Evolutionary conservation across 2,113 vertebrate species (phyloP), one percentile per base, ranked within the genome.

Genomic region (Takifugu bimaculatus): DNA sequence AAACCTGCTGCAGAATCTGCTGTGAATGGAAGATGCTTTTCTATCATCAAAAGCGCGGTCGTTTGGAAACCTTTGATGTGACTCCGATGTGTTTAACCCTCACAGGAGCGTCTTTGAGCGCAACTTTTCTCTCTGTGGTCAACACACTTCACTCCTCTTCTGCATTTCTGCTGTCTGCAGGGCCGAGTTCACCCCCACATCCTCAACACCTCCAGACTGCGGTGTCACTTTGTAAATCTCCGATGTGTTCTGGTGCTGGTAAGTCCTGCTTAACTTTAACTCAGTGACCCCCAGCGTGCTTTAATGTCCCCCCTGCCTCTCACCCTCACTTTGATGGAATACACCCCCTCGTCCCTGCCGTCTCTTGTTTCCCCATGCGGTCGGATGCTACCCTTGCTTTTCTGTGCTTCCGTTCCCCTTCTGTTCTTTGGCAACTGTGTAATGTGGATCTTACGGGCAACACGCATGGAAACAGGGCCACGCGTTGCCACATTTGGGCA

Each of bases 401-500:
- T 56, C 55, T 43, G 15, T 12, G 32, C 43, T 15, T 45, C 32
- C 14, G 7, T 48, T 26, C 6, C 71, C 71, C 62, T 64, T 70
- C 63, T 28, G 53, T 55, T 60, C 69, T 68, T 66, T 75, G 72
- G 80, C 81, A 74, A 77, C 58, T 72, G 64, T 74, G 74, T 78
- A 75, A 79, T 79, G 84, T 77, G 84, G 85, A 76, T 81, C 71
- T 80, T 65, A 63, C 55, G 73, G 61, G 77, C 35, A 39, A 39
- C 35, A 3, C 64, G 72, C 68, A 55, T 32, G 60, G 75, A 78
- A 69, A 68, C 65, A 76, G 67, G 74, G 79, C 79, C 76, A 82
- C 74, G 74, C 42, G 75, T 69, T 69, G 75, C 76, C 75, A 75
- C 76, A 77, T 72, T 77, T 85, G 85, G 82, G 85, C 82, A 85